phyloP scores from a whole-genome alignment of 2,888 invertebrate species.

The Xanthia togata region DNA sequence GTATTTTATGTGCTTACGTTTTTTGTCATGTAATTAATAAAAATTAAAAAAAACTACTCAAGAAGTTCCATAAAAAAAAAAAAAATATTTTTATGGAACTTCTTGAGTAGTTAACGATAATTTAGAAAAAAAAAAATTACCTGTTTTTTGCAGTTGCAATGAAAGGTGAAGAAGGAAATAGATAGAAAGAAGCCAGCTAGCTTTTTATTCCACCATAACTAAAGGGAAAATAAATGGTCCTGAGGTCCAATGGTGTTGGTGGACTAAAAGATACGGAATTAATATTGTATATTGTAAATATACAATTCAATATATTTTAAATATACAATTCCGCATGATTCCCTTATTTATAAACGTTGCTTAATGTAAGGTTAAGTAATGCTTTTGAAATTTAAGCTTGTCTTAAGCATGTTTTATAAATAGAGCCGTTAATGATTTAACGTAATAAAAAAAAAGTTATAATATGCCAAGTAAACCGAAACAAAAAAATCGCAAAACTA shows the following conservation, averaged over 20 bases:
- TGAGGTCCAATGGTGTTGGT: neutral
- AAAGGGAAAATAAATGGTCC: neutral
- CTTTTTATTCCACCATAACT: neutral
- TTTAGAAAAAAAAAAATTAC: neutral
- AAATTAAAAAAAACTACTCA: too few species aligned
- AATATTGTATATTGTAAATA: too few species aligned
- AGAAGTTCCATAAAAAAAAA: too few species aligned
- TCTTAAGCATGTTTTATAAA: too few species aligned
- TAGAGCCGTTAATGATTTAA: too few species aligned
- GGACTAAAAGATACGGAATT: too few species aligned
- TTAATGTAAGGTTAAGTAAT: too few species aligned
- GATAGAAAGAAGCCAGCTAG: neutral
- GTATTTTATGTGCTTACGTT: constrained; percentile 50
- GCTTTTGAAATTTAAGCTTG: too few species aligned
- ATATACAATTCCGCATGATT: too few species aligned
- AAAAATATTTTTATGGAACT: too few species aligned
- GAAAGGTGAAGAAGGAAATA: neutral
- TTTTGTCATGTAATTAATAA: constrained; percentile 19
- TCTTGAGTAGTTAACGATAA: constrained; percentile 4
- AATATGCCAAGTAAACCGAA: neutral
- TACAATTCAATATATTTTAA: too few species aligned
- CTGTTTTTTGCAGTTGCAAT: neutral
- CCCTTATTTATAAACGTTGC: too few species aligned
- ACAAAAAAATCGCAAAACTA: constrained; percentile 3
- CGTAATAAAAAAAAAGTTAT: neutral